These are phyloP conservation scores for Odontocerum albicorne DNA, from an alignment of 2,888 invertebrate species.

Conservation along the genomic window DNA sequence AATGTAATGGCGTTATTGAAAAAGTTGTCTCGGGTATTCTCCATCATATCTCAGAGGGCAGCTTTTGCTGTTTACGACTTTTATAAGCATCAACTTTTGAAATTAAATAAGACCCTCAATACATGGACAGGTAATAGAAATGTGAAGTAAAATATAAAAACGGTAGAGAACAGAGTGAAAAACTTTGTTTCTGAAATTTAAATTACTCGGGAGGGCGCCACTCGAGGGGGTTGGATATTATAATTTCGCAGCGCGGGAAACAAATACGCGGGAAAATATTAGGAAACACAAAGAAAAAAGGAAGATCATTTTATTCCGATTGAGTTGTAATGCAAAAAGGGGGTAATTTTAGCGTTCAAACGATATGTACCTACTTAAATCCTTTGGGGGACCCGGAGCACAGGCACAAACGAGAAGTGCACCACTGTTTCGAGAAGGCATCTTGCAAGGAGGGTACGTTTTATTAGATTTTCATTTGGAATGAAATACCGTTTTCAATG, in stretches of 20 bases:
- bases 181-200: constrained; percentile 33
- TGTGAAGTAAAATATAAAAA: constrained; percentile 26
- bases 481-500: not conserved
- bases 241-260: constrained; percentile 30
- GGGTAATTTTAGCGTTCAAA: constrained; percentile 24
- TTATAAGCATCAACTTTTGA: constrained; percentile 30
- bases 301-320: constrained; percentile 35
- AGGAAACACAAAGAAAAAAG: constrained; percentile 34
- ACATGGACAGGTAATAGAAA: constrained; percentile 35
- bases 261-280: constrained; percentile 31
- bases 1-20: constrained; percentile 33
- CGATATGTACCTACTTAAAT: constrained; percentile 18
- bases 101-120: constrained; percentile 34
- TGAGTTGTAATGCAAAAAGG: constrained; percentile 33
- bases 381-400: constrained; percentile 31
- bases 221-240: constrained; percentile 28
- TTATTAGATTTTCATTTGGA: constrained; percentile 10
- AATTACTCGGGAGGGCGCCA: constrained; percentile 23
- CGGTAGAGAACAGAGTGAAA: constrained; percentile 17
- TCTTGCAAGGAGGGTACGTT: constrained; percentile 2
- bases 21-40: constrained; percentile 27
- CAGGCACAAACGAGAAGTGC: constrained; percentile 54
- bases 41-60: constrained; percentile 18
- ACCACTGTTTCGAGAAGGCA: constrained; percentile 49
- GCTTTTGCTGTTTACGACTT: constrained; percentile 30